Evolutionary conservation across 2,888 invertebrate genomes (phyloP), one percentile per base, ranked within the genome.

Genomic region (Drosophila putrida): DNA sequence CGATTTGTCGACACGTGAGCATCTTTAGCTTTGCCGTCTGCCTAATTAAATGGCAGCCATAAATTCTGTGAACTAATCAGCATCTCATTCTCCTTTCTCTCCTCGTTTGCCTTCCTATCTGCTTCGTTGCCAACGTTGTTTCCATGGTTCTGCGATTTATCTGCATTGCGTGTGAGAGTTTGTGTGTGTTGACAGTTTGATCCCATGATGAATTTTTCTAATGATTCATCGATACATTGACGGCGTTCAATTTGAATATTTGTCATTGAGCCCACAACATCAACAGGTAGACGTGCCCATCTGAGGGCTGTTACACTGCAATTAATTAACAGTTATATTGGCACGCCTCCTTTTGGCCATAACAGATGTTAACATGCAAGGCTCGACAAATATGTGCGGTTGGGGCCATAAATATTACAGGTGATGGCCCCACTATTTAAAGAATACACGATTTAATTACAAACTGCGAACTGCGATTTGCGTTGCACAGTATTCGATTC

Each of bases 11-110:
- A 5, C 71, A 36, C 44, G 41, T 55, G 54, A 38, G 33, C 55
- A 44, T 35, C 35, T 55, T 35, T 13, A 39, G 62, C 59, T 65
- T 71, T 49, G 39, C 43, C 64, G 55, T 50, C 68, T 68, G 58
- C 71, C 82, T 82, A 89, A 88, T 90, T 84, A 90, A 91, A 88
- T 85, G 86, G 63, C 71, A 69, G 74, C 75, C 67, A 90, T 90
- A 82, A 84, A 88, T 89, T 81, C 68, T 49, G 53, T 49, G 41
- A 63, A 54, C 80, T 78, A 75, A 78, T 75, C 79, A 79, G 74
- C 58, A 2, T 39, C n/a, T 8, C 25, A 25, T 27, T 15, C 35
- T 38, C 0, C 25, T n/a, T 11, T 15, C n/a, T 35, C 31, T 31
- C 1, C 28, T 8, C 31, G 39, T 2, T 11, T 10, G 2, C 25